A percentile compares a stretch with the other conserved stretches of the same genome.
phyloP scores from a whole-genome alignment of 2,113 vertebrate species.

The Ptychochromis oligacanthus region DNA sequence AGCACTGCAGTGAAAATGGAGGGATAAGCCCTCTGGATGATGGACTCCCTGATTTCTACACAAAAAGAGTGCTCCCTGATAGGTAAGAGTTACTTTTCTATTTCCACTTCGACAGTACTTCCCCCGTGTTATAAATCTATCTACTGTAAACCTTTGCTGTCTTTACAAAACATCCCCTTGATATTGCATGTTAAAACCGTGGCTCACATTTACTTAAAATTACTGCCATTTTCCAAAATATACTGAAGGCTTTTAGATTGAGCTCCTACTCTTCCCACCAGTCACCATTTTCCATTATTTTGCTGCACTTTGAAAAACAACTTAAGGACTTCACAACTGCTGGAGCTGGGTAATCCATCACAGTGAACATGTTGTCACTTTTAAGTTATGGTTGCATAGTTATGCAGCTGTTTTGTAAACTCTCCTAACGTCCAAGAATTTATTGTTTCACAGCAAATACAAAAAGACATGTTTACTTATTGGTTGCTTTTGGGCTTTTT shows the following conservation, averaged over 20 bases:
- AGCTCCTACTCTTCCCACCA: not conserved
- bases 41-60: constrained; percentile 88
- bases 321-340: not conserved
- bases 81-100: constrained; percentile 69
- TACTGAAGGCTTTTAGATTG: not conserved
- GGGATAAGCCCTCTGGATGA: constrained; percentile 84
- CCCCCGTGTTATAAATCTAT: not conserved
- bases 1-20: constrained; percentile 84
- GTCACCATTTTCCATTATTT: not conserved
- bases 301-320: not conserved
- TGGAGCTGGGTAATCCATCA: constrained; percentile 1
- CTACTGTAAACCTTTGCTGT: not conserved
- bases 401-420: not conserved
- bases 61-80: constrained; percentile 85
- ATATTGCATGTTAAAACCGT: not conserved
- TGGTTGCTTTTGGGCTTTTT: not conserved
- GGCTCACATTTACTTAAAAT: not conserved
- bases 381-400: not conserved
- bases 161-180: not conserved
- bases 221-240: not conserved
- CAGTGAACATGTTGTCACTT: not conserved
- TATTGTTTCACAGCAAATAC: not conserved
- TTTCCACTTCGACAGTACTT: not conserved
- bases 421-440: not conserved
- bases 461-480: not conserved